phyloP scores from a whole-genome alignment of 2,888 invertebrate species.

The Dasypolia templi region DNA sequence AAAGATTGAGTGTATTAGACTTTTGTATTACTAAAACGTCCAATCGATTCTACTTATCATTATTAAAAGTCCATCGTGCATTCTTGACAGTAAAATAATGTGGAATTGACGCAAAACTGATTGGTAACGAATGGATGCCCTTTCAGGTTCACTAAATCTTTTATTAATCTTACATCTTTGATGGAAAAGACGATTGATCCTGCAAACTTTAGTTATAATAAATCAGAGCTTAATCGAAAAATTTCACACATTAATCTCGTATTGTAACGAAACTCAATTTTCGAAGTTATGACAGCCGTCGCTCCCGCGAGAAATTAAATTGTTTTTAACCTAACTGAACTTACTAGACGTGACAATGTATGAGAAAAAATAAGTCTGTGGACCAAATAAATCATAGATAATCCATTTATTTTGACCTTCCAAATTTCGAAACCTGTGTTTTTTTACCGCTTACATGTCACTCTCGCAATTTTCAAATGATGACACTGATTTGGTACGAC shows the following conservation, averaged over 20 bases:
- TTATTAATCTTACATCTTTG: conserved; percentile 31
- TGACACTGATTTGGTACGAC: neutral
- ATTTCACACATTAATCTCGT: conserved; percentile 41
- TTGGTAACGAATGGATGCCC: conserved; percentile 20
- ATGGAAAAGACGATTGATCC: conserved; percentile 12
- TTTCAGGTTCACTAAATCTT: conserved; percentile 29
- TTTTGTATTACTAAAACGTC: neutral
- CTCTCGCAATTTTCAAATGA: neutral
- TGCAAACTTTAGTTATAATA: conserved; percentile 36
- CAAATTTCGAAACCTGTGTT: neutral
- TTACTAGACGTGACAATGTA: conserved; percentile 17
- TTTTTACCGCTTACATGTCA: neutral
- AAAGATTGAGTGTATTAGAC: neutral
- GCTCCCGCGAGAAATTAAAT: conserved; percentile 62
- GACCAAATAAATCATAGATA: conserved; percentile 37
- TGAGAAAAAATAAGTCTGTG: conserved; percentile 4
- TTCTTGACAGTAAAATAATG: conserved; percentile 17
- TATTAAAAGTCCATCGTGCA: conserved; percentile 5
- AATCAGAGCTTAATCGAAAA: conserved; percentile 47
- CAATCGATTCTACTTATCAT: neutral
- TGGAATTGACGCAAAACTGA: conserved; percentile 20
- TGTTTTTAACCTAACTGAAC: conserved; percentile 60
- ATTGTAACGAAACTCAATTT: conserved; percentile 59
- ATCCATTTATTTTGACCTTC: conserved; percentile 13
- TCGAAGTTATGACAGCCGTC: conserved; percentile 62